Evolutionary conservation across 2,797 vertebrate species (phyloP).

Genomic region (Falco columbarius): DNA sequence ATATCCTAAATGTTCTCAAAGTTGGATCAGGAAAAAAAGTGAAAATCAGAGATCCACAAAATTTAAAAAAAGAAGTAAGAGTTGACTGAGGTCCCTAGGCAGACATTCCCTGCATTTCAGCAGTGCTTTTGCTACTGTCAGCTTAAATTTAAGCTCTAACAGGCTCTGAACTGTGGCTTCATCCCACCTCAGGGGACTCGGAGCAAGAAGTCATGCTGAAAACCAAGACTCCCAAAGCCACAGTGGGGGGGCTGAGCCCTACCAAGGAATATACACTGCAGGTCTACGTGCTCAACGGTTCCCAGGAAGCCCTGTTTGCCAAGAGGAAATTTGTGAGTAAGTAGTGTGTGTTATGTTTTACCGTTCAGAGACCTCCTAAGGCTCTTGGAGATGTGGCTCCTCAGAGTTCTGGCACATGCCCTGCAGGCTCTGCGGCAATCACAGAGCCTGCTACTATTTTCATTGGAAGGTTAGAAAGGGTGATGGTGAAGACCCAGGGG

Average conservation of each 20-base stretch:
- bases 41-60: background rate
- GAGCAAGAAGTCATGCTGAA: slow-evolving; percentile 96
- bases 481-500: background rate
- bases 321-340: slow-evolving; percentile 93
- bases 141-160: slow-evolving; percentile 24
- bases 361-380: background rate
- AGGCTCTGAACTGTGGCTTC: slow-evolving; percentile 22
- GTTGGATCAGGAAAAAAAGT: background rate
- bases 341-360: slow-evolving; percentile 6
- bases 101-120: slow-evolving; percentile 44
- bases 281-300: slow-evolving; percentile 87
- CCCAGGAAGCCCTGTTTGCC: slow-evolving; percentile 85
- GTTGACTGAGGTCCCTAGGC: background rate
- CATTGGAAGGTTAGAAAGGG: background rate
- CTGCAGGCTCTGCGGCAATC: rapidly evolving
- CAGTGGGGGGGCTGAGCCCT: slow-evolving; percentile 90
- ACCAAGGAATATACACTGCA: slow-evolving; percentile 89
- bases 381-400: background rate
- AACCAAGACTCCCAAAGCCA: slow-evolving; percentile 90
- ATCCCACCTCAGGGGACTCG: slow-evolving; percentile 79
- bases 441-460: background rate
- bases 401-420: background rate
- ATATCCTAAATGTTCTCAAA: background rate
- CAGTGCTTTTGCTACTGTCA: slow-evolving; percentile 7
- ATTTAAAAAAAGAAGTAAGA: background rate